A percentile compares a stretch with the other conserved stretches of the same genome.
These are phyloP conservation scores for Shargacucullia verbasci DNA, from an alignment of 2,888 invertebrate genomes.

Conservation along the genomic window DNA sequence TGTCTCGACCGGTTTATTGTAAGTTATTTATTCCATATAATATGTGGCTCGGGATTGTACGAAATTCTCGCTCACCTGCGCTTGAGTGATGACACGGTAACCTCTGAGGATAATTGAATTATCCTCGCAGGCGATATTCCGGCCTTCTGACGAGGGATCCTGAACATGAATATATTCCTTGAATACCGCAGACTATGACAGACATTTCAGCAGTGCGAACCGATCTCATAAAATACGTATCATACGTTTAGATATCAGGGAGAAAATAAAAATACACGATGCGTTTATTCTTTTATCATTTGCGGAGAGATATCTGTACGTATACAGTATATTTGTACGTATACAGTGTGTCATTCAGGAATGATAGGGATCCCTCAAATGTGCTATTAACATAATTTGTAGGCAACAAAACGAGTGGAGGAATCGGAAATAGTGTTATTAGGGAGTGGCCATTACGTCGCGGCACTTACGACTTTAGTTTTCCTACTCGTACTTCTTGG, in stretches of 20 bases:
- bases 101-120: conserved; percentile 73
- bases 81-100: conserved; percentile 73
- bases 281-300: conserved; percentile 35
- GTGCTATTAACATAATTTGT: conserved; percentile 35
- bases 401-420: conserved; percentile 28
- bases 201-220: conserved; percentile 57
- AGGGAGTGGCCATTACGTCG: conserved; percentile 61
- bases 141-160: conserved; percentile 33
- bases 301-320: conserved; percentile 19
- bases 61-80: conserved; percentile 63
- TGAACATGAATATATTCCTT: conserved; percentile 60
- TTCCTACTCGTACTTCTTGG: conserved; percentile 65
- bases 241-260: conserved; percentile 29
- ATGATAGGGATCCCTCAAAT: conserved; percentile 25
- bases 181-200: conserved; percentile 60
- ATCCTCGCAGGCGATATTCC: conserved; percentile 55
- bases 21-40: conserved; percentile 42
- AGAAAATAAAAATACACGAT: conserved; percentile 46
- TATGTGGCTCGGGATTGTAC: conserved; percentile 33
- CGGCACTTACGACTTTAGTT: conserved; percentile 66
- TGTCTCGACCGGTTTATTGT: conserved; percentile 31
- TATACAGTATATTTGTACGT: conserved; percentile 25
- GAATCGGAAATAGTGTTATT: conserved; percentile 55
- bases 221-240: conserved; percentile 60
- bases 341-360: conserved; percentile 14